A percentile compares a stretch with the other conserved stretches of the same genome.
Conservation (phyloP, 92 coral and sea anemone species). For the Palythoa grandiflora region DNA sequence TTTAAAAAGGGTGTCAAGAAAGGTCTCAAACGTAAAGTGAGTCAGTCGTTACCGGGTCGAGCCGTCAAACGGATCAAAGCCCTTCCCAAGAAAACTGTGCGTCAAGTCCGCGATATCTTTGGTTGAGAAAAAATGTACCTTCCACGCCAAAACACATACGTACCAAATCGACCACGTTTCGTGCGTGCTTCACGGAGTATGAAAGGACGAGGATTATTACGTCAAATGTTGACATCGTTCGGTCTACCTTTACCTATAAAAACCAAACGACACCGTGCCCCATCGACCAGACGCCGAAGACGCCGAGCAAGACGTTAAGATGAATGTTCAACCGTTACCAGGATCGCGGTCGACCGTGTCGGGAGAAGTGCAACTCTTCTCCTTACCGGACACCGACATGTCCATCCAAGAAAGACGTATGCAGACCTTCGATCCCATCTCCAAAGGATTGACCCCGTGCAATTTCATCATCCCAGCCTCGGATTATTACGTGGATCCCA, state of each 20-base stretch:
- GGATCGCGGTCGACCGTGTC: slow-evolving; percentile 31
- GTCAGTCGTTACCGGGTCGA: background rate
- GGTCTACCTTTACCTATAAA: slow-evolving; percentile 6
- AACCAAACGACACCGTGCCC: background rate
- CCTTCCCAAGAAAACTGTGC: background rate
- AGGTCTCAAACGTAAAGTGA: background rate
- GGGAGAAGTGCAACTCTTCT: slow-evolving; percentile 35
- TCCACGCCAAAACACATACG: slow-evolving; percentile 18
- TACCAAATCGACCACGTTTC: slow-evolving; percentile 23
- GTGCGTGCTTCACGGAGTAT: slow-evolving; percentile 30
- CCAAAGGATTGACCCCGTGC: slow-evolving; percentile 6
- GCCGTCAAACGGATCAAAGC: background rate
- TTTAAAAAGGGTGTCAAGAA: slow-evolving; percentile 26
- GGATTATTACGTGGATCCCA: slow-evolving; percentile 26
- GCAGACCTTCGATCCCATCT: slow-evolving; percentile 26
- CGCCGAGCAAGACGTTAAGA: slow-evolving; percentile 15
- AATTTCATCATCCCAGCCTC: slow-evolving; percentile 33
- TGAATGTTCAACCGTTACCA: slow-evolving; percentile 11
- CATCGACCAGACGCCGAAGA: slow-evolving; percentile 19
- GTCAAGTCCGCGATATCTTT: slow-evolving; percentile 13
- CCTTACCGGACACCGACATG: slow-evolving; percentile 29
- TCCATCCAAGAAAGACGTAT: slow-evolving; percentile 31
- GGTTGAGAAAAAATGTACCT: background rate
- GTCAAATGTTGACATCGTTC: background rate
- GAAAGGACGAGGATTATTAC: slow-evolving; percentile 19